Base-by-base conservation (phyloP, 2,113 vertebrate genomes). In the Sardina pilchardus region DNA sequence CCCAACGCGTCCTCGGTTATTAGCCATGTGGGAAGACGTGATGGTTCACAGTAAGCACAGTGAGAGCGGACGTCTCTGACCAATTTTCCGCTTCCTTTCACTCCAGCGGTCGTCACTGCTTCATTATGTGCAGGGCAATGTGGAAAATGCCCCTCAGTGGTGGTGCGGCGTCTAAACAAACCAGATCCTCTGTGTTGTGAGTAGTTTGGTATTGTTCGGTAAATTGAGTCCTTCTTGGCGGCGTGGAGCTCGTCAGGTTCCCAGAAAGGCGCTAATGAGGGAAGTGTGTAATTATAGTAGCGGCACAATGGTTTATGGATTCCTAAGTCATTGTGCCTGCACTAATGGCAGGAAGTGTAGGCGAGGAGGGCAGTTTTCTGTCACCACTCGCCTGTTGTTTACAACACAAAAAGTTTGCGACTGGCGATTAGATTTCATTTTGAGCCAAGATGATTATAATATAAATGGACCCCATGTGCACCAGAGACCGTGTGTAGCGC, bases 101-200 rank as follows among this genome's bases (percentile, higher is more conserved):
- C 50, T 80, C 56, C 82, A 85, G 50, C 85, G 84, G 43, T 84
- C 81, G 50, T 85, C 47, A 82, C 81, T n/a, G n/a, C n/a, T 85
- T 85, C 59, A 84, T 87, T 87, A 85, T 84, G 59, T 24, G 71
- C 59, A 80, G 75, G 44, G 16, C 48, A 83, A 75, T 50, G 39
- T 42, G 42, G 80, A 84, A 71, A 63, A 86, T 26, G 47, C 30
- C n/a, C 84, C 75, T 81, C 56, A 67, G 80, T 87, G 80, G 67
- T 75, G 17, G 82, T 63, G 59, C 78, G 50, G 85, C 86, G 78
- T 85, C 71, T 84, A 84, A 85, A 81, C 84, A 89, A 83, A 82
- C 85, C 42, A 36, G 48, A 81, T 43, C 75, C 10, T n/a, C 36
- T 14, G 14, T 30, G 26, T n/a, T n/a, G n/a, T 9, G 7, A 3